These are phyloP conservation scores for Platycnemis pennipes DNA, from an alignment of 2,888 invertebrate genomes.

Conservation along the genomic window DNA sequence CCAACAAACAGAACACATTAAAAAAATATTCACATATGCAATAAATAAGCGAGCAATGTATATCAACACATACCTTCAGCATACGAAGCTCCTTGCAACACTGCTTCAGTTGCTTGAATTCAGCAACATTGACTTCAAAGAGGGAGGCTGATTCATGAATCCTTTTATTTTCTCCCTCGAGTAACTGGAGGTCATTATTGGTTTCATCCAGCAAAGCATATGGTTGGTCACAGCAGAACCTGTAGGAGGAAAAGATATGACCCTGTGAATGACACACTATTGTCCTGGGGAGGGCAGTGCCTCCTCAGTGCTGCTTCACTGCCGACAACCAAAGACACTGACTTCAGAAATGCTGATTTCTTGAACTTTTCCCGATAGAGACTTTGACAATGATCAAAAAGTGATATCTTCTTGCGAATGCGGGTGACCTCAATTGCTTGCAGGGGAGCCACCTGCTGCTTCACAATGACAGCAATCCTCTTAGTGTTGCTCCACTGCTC, in stretches of 20 bases:
- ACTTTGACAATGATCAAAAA: constrained; percentile 91
- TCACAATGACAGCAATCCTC: constrained; percentile 93
- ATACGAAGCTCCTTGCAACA: constrained; percentile 94
- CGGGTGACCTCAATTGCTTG: constrained; percentile 96
- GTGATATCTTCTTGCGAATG: constrained; percentile 91
- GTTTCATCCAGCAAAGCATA: constrained; percentile 89
- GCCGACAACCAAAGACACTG: constrained; percentile 69
- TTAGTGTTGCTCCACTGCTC: constrained; percentile 98
- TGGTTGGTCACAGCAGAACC: constrained; percentile 87
- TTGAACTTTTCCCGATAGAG: constrained; percentile 95
- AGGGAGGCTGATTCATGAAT: constrained; percentile 94
- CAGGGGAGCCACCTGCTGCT: constrained; percentile 96
- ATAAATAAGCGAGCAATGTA: neutral
- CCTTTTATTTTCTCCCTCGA: constrained; percentile 92
- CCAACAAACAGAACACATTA: neutral
- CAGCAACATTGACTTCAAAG: constrained; percentile 97
- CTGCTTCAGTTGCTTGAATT: constrained; percentile 95
- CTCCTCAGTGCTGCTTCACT: neutral
- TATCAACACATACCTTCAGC: constrained; percentile 85
- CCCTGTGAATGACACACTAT: no score
- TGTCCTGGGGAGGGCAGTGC: neutral
- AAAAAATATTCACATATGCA: neutral
- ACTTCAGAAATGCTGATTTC: constrained; percentile 78
- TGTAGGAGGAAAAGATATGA: constrained; percentile 81
- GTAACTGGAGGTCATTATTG: constrained; percentile 87